These are phyloP conservation scores for Helogale parvula DNA, from an alignment of 2,113 vertebrate species.

Conservation along the genomic window DNA sequence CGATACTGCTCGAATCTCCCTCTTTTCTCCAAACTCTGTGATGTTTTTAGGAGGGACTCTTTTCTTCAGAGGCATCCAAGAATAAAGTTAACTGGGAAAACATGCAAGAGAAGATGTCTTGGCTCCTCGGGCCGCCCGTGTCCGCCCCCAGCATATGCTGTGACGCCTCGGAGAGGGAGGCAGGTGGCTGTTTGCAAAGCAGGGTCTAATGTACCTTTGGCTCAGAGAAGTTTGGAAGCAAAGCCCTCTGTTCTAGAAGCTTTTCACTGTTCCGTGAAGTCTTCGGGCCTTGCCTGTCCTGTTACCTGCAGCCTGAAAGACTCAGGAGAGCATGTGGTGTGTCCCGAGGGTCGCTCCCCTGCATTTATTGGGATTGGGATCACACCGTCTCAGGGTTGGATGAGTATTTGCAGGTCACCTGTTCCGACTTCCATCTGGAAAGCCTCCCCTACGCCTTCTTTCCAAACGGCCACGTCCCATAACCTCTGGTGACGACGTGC, in stretches of 20 bases:
- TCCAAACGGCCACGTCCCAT: not conserved
- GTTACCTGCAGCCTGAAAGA: not conserved
- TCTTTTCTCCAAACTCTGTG: not conserved
- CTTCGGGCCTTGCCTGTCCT: not conserved
- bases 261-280: not conserved
- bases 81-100: slow-evolving; percentile 52
- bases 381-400: not conserved
- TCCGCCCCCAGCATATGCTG: not conserved
- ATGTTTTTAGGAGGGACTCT: slow-evolving; percentile 46
- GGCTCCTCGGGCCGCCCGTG: not conserved
- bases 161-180: slow-evolving; percentile 27
- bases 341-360: no score
- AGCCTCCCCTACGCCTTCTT: not conserved
- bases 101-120: not conserved
- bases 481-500: not conserved
- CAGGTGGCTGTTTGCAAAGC: slow-evolving; percentile 38
- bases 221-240: slow-evolving; percentile 55
- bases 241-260: not conserved
- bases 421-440: not conserved
- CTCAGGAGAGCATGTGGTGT: not conserved
- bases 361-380: not conserved
- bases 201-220: not conserved
- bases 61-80: slow-evolving; percentile 9
- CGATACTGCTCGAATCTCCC: not conserved
- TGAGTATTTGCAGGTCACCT: not conserved